phyloP scores from a whole-genome alignment of 2,113 vertebrate species.

The Hippocampus barbouri region DNA sequence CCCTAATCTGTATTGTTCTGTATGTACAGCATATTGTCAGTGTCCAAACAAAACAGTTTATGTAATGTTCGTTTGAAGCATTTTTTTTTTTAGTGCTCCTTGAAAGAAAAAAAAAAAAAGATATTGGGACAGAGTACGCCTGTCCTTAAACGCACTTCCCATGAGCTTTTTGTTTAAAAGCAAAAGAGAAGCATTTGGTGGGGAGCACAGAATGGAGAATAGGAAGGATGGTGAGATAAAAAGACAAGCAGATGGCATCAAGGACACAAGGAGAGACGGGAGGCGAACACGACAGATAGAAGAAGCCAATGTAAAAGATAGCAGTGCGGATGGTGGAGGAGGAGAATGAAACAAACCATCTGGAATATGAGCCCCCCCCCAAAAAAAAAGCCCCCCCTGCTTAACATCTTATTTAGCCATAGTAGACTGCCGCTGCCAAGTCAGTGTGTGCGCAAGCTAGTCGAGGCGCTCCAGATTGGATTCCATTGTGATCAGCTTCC shows the following conservation, averaged over 20 bases:
- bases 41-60: background rate
- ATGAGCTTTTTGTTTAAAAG: constrained; percentile 23
- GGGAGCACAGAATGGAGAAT: background rate
- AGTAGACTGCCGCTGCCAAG: constrained; percentile 21
- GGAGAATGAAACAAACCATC: constrained; percentile 47
- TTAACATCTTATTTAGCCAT: constrained; percentile 40
- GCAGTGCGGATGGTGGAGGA: background rate
- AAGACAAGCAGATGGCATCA: constrained; percentile 28
- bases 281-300: constrained; percentile 10
- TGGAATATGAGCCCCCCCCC: constrained; percentile 29
- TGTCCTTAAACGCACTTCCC: constrained; percentile 13
- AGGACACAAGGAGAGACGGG: constrained; percentile 23
- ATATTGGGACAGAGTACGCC: background rate
- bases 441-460: constrained; percentile 9
- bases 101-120: background rate
- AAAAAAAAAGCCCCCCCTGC: constrained; percentile 14
- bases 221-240: constrained; percentile 26
- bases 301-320: constrained; percentile 11
- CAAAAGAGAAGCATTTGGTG: constrained; percentile 14
- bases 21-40: background rate
- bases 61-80: background rate
- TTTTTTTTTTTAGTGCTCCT: background rate
- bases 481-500: constrained; percentile 16
- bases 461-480: constrained; percentile 24
- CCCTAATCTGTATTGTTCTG: background rate